These are phyloP conservation scores for Oegoconia quadripuncta DNA, from an alignment of 2,888 invertebrate genomes.

Conservation along the genomic window DNA sequence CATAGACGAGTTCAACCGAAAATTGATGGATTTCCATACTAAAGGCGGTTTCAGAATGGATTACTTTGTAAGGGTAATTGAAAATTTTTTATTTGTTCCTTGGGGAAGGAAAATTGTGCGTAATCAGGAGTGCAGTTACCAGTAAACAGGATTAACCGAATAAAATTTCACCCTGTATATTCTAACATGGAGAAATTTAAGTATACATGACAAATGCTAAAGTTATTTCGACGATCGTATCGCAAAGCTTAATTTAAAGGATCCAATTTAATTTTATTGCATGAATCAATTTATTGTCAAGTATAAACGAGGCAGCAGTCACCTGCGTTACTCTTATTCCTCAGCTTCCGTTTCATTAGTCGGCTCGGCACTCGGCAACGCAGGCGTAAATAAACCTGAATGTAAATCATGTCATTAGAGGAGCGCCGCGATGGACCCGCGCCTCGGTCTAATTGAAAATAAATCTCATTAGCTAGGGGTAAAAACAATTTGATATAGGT, in stretches of 20 bases:
- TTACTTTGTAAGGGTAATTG: no score
- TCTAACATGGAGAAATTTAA: no score
- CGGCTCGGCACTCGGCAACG: no score
- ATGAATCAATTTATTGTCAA: background rate
- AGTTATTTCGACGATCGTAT: background rate
- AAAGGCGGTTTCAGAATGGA: no score
- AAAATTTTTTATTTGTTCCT: no score
- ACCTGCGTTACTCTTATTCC: conserved; percentile 27
- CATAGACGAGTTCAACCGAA: no score
- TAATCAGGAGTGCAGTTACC: no score
- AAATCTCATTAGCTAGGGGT: conserved; percentile 48
- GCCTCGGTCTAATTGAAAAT: conserved; percentile 55
- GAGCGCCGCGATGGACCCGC: conserved; percentile 41
- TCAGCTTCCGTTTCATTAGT: conserved; percentile 40
- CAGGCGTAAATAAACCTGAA: conserved; percentile 48
- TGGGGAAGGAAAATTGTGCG: no score
- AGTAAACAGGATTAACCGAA: no score
- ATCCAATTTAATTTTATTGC: conserved; percentile 1
- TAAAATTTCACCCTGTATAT: no score
- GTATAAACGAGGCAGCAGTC: conserved; percentile 6
- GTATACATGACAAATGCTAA: background rate
- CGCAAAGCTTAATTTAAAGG: background rate
- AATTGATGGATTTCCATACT: no score
- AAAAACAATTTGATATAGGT: no score
- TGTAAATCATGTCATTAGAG: conserved; percentile 63